Percentiles rank a stretch among this genome's conserved stretches.
Conservation (phyloP, 1,140 invertebrate genomes). For the Neodiprion pinetum region DNA sequence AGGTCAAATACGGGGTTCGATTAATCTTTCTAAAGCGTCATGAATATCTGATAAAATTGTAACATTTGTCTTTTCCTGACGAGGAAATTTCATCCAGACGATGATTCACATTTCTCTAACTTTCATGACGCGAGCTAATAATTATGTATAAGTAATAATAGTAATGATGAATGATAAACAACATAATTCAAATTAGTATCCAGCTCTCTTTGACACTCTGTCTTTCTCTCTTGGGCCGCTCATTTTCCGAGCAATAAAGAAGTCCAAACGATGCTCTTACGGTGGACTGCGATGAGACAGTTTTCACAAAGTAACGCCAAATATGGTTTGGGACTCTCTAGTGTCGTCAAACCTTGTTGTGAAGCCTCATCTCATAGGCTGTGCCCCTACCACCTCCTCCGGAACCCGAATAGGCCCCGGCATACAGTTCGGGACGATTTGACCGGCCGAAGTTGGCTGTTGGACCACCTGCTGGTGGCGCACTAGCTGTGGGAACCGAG, state of each 20-base stretch:
- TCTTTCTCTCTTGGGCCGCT: too few relatives aligned
- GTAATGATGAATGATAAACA: too few relatives aligned
- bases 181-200: too few relatives aligned
- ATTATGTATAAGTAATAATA: too few relatives aligned
- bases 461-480: conserved; percentile 67
- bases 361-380: conserved; percentile 64
- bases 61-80: too few relatives aligned
- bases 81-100: too few relatives aligned
- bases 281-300: background rate
- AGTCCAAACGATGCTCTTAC: too few relatives aligned
- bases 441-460: conserved; percentile 64
- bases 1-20: background rate
- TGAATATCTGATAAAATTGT: too few relatives aligned
- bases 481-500: conserved; percentile 68
- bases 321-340: conserved; percentile 27
- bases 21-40: background rate
- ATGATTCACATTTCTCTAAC: too few relatives aligned
- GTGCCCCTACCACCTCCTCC: conserved; percentile 61
- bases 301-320: background rate
- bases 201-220: too few relatives aligned
- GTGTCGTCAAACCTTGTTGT: conserved; percentile 66
- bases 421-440: conserved; percentile 69
- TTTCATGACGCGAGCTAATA: too few relatives aligned
- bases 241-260: too few relatives aligned
- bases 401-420: conserved; percentile 69